Conservation (phyloP, 35 echinoderm and acorn worm species). For the Hemicentrotus pulcherrimus region DNA sequence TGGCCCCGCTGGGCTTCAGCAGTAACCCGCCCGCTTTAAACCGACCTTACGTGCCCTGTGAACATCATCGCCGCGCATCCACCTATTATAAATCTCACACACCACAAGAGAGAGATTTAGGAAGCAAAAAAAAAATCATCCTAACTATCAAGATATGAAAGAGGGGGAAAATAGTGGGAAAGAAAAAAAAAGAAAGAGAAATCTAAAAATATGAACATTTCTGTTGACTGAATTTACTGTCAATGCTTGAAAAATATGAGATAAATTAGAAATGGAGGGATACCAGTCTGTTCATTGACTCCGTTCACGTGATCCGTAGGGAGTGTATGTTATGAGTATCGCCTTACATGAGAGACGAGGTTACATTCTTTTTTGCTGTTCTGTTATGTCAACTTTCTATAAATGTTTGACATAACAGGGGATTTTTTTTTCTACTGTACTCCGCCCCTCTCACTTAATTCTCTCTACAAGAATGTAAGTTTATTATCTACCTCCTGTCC, state of each 20-base stretch:
- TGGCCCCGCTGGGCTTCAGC: conserved; percentile 45
- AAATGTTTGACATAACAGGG: background rate
- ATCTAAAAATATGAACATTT: conserved; percentile 24
- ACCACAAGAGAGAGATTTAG: conserved; percentile 26
- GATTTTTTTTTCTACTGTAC: background rate
- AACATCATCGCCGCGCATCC: conserved; percentile 20
- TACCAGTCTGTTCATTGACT: conserved; percentile 23
- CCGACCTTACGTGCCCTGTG: conserved; percentile 26
- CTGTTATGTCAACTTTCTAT: background rate
- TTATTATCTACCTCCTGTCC: no score
- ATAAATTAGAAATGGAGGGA: background rate
- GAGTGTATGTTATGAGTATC: conserved; percentile 11
- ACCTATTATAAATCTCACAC: conserved; percentile 25
- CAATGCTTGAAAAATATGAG: conserved; percentile 1
- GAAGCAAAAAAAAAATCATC: background rate
- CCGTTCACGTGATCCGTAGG: background rate
- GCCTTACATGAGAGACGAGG: background rate
- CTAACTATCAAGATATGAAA: background rate
- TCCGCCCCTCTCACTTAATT: background rate
- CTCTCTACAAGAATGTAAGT: no score
- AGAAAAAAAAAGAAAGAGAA: background rate
- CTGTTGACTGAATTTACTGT: background rate
- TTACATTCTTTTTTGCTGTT: background rate
- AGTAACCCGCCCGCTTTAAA: conserved; percentile 35
- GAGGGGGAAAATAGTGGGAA: background rate